A percentile compares a stretch with the other conserved stretches of the same genome.
These are phyloP conservation scores for Gymnothorax javanicus DNA, from an alignment of 2,797 vertebrate genomes.

Conservation along the genomic window DNA sequence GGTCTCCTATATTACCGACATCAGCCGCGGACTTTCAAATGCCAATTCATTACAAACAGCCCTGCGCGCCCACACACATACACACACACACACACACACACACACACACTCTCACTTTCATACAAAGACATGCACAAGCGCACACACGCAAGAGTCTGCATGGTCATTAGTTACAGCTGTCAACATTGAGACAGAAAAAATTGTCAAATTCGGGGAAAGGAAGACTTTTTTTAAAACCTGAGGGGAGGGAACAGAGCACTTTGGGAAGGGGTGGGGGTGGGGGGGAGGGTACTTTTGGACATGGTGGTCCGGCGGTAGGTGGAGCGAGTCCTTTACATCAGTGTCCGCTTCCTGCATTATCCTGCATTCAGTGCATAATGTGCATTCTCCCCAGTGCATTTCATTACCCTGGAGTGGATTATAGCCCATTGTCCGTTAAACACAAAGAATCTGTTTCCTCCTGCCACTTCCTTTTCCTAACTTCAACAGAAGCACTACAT, in stretches of 20 bases:
- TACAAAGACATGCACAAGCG: not conserved
- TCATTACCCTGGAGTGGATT: not conserved
- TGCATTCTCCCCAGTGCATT: not conserved
- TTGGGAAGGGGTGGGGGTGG: not conserved
- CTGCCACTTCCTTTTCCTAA: too few relatives aligned
- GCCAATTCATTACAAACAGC: not conserved
- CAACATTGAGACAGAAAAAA: not conserved
- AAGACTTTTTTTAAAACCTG: not conserved
- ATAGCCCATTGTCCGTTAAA: not conserved
- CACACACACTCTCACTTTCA: too few relatives aligned
- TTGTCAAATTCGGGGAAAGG: not conserved
- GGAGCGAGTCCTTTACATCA: not conserved
- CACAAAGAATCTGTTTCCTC: not conserved
- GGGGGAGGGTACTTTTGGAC: not conserved
- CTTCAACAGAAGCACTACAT: too few relatives aligned
- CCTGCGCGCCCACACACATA: not conserved
- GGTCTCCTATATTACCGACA: constrained; percentile 38
- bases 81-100: not conserved
- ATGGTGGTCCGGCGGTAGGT: not conserved
- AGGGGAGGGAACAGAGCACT: not conserved
- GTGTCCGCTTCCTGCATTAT: not conserved
- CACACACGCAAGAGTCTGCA: not conserved
- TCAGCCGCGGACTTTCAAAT: constrained; percentile 39
- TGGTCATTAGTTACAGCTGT: not conserved
- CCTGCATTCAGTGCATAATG: not conserved